These are phyloP conservation scores for Rhombomys opimus DNA, from an alignment of 2,113 vertebrate species.

Conservation along the genomic window DNA sequence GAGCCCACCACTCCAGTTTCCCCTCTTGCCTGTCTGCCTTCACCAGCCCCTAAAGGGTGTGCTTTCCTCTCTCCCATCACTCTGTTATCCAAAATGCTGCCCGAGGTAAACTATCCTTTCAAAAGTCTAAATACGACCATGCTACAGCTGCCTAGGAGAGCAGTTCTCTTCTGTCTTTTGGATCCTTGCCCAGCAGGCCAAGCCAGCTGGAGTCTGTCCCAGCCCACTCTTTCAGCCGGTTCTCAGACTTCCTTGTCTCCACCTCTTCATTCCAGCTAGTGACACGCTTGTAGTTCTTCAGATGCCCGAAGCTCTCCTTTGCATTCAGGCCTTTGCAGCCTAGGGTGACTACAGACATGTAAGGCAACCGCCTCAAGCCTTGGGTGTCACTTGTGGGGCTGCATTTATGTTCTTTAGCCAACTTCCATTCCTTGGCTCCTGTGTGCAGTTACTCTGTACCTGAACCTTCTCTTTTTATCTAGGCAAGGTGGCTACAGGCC, in stretches of 20 bases:
- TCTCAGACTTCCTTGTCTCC: neutral
- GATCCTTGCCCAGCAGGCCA: neutral
- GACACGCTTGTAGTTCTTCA: neutral
- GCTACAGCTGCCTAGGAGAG: neutral
- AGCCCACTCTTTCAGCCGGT: neutral
- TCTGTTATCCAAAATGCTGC: neutral
- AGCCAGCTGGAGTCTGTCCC: neutral
- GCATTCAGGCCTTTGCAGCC: neutral
- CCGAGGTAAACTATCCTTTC: neutral
- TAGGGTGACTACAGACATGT: neutral
- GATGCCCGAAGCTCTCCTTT: neutral
- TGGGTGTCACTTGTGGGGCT: neutral
- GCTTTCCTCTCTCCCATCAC: neutral
- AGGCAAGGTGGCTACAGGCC: neutral
- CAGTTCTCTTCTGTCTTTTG: slow-evolving; percentile 28
- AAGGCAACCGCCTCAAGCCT: neutral
- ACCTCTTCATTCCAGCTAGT: neutral
- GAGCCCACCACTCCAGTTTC: neutral
- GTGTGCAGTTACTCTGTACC: neutral
- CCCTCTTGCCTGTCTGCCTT: neutral
- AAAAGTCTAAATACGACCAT: neutral
- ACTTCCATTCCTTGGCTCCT: neutral
- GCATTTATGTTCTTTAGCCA: neutral
- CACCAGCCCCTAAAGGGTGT: neutral
- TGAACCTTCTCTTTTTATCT: neutral